Evolutionary conservation across 2,113 vertebrate species (phyloP), one percentile per base, ranked within the genome.

Genomic region (Nycticryphes semicollaris): DNA sequence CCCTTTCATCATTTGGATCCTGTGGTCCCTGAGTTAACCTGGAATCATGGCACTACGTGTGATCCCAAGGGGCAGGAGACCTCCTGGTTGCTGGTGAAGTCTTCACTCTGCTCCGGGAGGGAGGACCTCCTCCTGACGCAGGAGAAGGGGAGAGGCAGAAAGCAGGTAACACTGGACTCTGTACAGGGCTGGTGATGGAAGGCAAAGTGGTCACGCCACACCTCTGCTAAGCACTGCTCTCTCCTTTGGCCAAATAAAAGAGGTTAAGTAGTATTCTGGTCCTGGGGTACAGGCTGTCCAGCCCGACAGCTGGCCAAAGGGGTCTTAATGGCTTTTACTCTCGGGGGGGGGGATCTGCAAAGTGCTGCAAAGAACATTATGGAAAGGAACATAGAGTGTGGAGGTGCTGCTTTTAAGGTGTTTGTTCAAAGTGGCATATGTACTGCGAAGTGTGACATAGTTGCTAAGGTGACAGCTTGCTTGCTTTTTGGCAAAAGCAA

Each of bases 401-500:
- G 89, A 94, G 91, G 88, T 95, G 91, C 87, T 76, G 86, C 94
- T 50, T 95, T 91, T 73, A 91, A 95, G 94, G 91, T 96, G 89
- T 96, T 91, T 91, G 70, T 87, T 94, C 67, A 5, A 79, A 94
- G 89, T 94, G 93, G 62, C 87, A 51, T 79, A 80, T 93, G 95
- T 84, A 90, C 57, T 80, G 88, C 93, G 59, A 95, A 95, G 87
- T 84, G 92, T 96, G 93, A 73, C 93, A 91, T 75, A 92, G 96
- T 96, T 97, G 96, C 95, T 96, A 96, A 94, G 94, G 96, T 97
- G 93, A 94, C 92, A 91, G 94, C 67, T 94, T 89, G 93, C 90
- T 84, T 96, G 78, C 23, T 94, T 96, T 96, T 89, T 96, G 96
- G 89, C 86, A 94, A 88, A 95, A 86, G 87, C 21, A 22, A 80